These are phyloP conservation scores for Peromyscus maniculatus DNA, from an alignment of 2,113 vertebrate genomes.

Conservation along the genomic window DNA sequence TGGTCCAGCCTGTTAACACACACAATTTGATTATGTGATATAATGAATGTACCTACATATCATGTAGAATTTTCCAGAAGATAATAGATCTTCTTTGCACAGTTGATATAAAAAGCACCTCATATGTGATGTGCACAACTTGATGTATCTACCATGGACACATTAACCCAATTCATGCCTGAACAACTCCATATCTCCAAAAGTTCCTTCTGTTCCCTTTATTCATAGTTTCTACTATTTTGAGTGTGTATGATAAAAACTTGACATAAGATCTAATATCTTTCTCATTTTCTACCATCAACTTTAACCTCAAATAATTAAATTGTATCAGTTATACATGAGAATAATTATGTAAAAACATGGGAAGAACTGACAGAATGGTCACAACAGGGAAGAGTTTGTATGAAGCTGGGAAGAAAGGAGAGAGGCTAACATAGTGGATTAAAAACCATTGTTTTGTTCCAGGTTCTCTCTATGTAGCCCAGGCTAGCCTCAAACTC, in stretches of 20 bases:
- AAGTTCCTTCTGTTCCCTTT: background rate
- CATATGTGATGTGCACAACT: background rate
- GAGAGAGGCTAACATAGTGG: background rate
- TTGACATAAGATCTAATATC: background rate
- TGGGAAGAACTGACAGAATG: background rate
- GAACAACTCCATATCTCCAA: background rate
- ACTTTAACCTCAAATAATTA: background rate
- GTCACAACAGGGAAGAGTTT: background rate
- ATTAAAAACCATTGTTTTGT: background rate
- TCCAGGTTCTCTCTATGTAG: background rate
- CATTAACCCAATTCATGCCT: background rate
- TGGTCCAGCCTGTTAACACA: background rate
- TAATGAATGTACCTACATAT: background rate
- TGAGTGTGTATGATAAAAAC: background rate
- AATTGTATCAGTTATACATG: no score
- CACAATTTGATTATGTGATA: background rate
- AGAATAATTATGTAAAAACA: background rate
- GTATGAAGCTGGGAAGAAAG: background rate
- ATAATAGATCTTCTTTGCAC: background rate
- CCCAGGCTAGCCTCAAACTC: background rate
- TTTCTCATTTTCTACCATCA: background rate
- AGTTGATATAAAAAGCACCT: background rate
- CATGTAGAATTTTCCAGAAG: constrained; percentile 22
- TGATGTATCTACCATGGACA: no score
- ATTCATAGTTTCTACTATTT: background rate